Evolutionary conservation across 2,888 invertebrate genomes (phyloP).

Genomic region (Scaptomyza cyrtandrae): DNA sequence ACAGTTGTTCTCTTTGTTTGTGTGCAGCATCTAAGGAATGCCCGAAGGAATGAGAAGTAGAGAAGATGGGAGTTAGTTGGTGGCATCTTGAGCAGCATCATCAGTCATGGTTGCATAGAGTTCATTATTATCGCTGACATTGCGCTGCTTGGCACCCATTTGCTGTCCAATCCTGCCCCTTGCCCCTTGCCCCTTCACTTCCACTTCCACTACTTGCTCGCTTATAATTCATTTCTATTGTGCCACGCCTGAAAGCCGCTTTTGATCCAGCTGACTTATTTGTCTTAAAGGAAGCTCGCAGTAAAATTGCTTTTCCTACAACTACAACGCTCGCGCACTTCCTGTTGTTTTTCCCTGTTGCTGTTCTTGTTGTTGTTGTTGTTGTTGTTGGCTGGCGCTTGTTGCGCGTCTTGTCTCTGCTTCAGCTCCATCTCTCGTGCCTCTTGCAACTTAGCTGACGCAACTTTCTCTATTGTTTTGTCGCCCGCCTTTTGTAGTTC

Average conservation of each 20-base stretch:
- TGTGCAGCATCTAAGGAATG: neutral
- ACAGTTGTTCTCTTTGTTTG: slow-evolving; percentile 14
- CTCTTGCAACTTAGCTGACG: slow-evolving; percentile 54
- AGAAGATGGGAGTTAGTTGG: neutral
- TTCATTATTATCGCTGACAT: slow-evolving; percentile 78
- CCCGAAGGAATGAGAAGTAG: no score
- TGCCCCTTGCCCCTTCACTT: neutral
- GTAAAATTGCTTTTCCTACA: slow-evolving; percentile 82
- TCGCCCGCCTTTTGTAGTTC: slow-evolving; percentile 45
- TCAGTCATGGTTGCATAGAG: slow-evolving; percentile 72
- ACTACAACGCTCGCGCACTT: slow-evolving; percentile 60
- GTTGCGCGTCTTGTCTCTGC: slow-evolving; percentile 48
- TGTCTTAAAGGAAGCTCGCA: slow-evolving; percentile 82
- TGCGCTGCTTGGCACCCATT: slow-evolving; percentile 35
- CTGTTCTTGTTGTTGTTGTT: slow-evolving; percentile 49
- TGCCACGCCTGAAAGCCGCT: slow-evolving; percentile 76
- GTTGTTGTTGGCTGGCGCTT: slow-evolving; percentile 39
- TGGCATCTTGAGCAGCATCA: slow-evolving; percentile 55
- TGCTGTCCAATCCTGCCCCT: neutral
- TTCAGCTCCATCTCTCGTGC: slow-evolving; percentile 3
- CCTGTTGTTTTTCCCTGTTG: slow-evolving; percentile 65
- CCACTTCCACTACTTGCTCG: slow-evolving; percentile 14
- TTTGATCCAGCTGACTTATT: slow-evolving; percentile 83
- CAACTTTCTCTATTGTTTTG: slow-evolving; percentile 68
- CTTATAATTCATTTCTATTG: slow-evolving; percentile 67